These are phyloP conservation scores for Esox lucius DNA, from an alignment of 2,797 vertebrate species.

Conservation along the genomic window DNA sequence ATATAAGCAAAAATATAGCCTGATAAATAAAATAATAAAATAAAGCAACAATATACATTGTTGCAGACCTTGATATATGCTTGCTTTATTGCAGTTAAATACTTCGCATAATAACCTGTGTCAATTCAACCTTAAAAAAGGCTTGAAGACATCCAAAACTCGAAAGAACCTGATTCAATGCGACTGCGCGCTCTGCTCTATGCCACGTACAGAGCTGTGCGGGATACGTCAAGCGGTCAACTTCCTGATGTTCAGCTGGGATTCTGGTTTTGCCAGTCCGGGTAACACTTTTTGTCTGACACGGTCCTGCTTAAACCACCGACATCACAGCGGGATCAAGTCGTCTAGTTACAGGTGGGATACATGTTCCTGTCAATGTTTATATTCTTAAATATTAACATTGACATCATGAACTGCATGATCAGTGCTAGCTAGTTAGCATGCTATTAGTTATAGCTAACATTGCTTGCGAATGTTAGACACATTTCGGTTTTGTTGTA, in stretches of 20 bases:
- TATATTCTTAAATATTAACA: background rate
- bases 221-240: slow-evolving; percentile 59
- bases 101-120: no score
- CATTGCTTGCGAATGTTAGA: background rate
- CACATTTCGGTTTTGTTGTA: background rate
- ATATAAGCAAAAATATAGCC: no score
- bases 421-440: background rate
- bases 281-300: slow-evolving; percentile 45
- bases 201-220: slow-evolving; percentile 74
- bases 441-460: background rate
- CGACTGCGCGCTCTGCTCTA: slow-evolving; percentile 53
- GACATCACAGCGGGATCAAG: slow-evolving; percentile 60
- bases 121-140: no score
- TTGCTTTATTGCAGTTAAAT: background rate
- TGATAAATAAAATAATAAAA: no score
- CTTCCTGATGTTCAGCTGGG: slow-evolving; percentile 71
- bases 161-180: slow-evolving; percentile 26
- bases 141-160: background rate
- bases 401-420: background rate
- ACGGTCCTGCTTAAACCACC: slow-evolving; percentile 56
- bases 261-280: slow-evolving; percentile 44
- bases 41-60: no score
- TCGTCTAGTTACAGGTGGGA: slow-evolving; percentile 68
- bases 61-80: background rate
- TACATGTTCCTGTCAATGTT: background rate